Evolutionary conservation across 2,888 invertebrate genomes (phyloP).

Genomic region (Danaus chrysippus): DNA sequence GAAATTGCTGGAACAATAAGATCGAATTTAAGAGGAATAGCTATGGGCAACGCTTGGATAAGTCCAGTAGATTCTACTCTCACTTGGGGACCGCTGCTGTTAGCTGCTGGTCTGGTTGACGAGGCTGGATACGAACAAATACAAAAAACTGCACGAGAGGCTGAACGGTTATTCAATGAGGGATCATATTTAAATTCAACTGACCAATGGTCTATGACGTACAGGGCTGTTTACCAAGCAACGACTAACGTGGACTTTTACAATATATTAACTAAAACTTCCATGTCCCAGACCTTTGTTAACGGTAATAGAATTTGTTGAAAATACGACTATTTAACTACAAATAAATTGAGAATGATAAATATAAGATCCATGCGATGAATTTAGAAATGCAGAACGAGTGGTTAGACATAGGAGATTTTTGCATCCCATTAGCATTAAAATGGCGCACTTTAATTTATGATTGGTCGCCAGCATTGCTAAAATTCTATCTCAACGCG

Average conservation of each 20-base stretch:
- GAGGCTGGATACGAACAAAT: slow-evolving; percentile 80
- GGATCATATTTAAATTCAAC: slow-evolving; percentile 81
- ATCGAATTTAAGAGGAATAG: slow-evolving; percentile 87
- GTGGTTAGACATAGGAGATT: too few relatives aligned
- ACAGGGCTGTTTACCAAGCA: slow-evolving; percentile 79
- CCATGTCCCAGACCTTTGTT: slow-evolving; percentile 19
- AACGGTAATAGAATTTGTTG: slow-evolving; percentile 16
- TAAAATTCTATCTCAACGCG: too few relatives aligned
- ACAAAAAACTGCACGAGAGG: slow-evolving; percentile 74
- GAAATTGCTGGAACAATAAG: slow-evolving; percentile 79
- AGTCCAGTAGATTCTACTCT: slow-evolving; percentile 90
- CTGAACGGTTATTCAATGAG: slow-evolving; percentile 77
- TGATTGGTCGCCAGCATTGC: too few relatives aligned
- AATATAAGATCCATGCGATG: too few relatives aligned
- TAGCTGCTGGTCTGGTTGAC: slow-evolving; percentile 86
- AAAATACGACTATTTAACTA: too few relatives aligned
- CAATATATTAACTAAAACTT: slow-evolving; percentile 83
- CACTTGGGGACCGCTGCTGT: slow-evolving; percentile 89
- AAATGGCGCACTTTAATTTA: too few relatives aligned
- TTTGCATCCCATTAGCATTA: too few relatives aligned
- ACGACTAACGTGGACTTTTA: slow-evolving; percentile 88
- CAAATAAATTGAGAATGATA: too few relatives aligned
- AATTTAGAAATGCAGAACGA: too few relatives aligned
- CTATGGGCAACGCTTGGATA: slow-evolving; percentile 94
- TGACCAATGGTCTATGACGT: slow-evolving; percentile 81